Base-by-base conservation (phyloP, 1,140 invertebrate genomes). In the Lepeophtheirus salmonis region DNA sequence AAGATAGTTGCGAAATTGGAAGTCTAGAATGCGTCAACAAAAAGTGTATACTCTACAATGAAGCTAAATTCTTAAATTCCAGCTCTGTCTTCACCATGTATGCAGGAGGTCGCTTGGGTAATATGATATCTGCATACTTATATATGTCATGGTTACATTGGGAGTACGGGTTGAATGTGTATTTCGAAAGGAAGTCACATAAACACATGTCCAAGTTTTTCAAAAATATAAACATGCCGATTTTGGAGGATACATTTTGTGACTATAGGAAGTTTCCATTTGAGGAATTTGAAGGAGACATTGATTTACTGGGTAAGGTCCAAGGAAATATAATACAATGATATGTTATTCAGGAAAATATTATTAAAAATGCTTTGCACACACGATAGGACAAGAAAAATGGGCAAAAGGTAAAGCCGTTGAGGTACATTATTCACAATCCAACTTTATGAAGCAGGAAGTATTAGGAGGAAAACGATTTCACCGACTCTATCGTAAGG, bases 261-360 rank as follows among this genome's bases (percentile, higher is more conserved):
- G 55, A 57, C 25, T 57, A 25, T n/a, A 50, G 23, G 22, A 25
- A 24, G 20, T 57, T 57, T 41, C 55, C 55, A 23, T 57, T 57
- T 30, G 3, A 57, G 26, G 25, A 30, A 57, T 57, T 24, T 21
- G 55, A 57, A 18, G 25, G 55, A 10, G 26, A 57, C 26, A 57
- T 57, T 2, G 55, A 57, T 14, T 12, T 26, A 1, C 30, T 57
- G n/a, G 30, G 30, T 41, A n/a, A 41, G 30, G 6, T 10, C 6
- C 30, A n/a, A n/a, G n/a, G n/a, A n/a, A n/a, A n/a, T n/a, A n/a
- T n/a, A n/a, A n/a, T n/a, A n/a, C n/a, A n/a, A n/a, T n/a, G n/a
- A n/a, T n/a, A n/a, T n/a, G n/a, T n/a, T n/a, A n/a, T n/a, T n/a
- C n/a, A n/a, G n/a, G n/a, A n/a, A n/a, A n/a, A n/a, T n/a, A n/a